Evolutionary conservation across 2,797 vertebrate genomes (phyloP).

Genomic region (Pseudocheirus occidentalis): DNA sequence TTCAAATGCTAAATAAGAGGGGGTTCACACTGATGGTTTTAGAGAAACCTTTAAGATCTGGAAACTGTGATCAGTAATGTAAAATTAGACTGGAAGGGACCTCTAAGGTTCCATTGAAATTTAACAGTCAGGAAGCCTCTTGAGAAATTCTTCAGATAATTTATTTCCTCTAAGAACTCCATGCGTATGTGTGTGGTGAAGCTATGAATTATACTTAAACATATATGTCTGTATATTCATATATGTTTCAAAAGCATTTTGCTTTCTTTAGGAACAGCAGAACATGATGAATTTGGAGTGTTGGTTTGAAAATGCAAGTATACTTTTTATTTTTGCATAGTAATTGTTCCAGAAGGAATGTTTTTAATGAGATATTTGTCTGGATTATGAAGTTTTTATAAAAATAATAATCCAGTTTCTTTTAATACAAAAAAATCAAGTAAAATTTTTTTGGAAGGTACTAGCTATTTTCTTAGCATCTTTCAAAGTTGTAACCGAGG

Average conservation of each 20-base stretch:
- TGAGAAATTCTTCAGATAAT: background rate
- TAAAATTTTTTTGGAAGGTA: constrained; percentile 64
- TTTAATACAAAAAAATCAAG: constrained; percentile 30
- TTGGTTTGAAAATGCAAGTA: constrained; percentile 18
- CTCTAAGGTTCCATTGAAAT: background rate
- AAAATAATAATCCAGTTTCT: constrained; percentile 46
- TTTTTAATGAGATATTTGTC: constrained; percentile 60
- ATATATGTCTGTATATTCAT: background rate
- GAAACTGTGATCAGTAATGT: background rate
- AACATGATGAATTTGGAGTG: background rate
- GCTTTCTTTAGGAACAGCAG: background rate
- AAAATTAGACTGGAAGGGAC: background rate
- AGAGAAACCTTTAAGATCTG: background rate
- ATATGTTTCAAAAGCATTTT: background rate
- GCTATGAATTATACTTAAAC: background rate
- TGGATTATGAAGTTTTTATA: constrained; percentile 26
- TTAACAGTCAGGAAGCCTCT: background rate
- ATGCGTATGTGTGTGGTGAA: background rate
- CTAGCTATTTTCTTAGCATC: constrained; percentile 75
- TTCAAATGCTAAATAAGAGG: background rate
- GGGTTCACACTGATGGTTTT: background rate
- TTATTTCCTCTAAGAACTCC: background rate
- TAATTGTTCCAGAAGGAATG: background rate
- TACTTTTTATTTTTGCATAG: constrained; percentile 47
- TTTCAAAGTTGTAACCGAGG: constrained; percentile 77